These are phyloP conservation scores for Chrysolina americana DNA, from an alignment of 2,888 invertebrate genomes.

Conservation along the genomic window DNA sequence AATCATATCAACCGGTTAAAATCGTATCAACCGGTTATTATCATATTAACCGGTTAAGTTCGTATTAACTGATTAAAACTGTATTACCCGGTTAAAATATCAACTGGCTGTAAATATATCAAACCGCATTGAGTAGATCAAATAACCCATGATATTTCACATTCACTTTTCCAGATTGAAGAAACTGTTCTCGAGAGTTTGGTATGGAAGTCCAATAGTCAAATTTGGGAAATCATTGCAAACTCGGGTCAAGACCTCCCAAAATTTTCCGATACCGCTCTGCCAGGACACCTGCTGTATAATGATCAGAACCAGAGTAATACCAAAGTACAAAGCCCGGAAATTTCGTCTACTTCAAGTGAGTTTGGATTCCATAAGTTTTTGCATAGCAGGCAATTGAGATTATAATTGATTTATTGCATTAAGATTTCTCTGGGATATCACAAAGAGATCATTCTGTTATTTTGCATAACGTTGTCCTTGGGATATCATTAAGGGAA, in stretches of 20 bases:
- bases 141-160: neutral
- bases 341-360: slow-evolving; percentile 34
- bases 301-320: slow-evolving; percentile 39
- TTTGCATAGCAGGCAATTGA: too few relatives aligned
- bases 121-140: neutral
- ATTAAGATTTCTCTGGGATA: too few relatives aligned
- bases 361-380: neutral
- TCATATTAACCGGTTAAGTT: neutral
- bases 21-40: neutral
- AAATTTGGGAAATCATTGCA: slow-evolving; percentile 87
- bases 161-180: slow-evolving; percentile 79
- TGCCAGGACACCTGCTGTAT: slow-evolving; percentile 71
- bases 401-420: too few relatives aligned
- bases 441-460: too few relatives aligned
- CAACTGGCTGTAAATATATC: too few relatives aligned
- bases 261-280: slow-evolving; percentile 82
- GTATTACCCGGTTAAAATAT: neutral
- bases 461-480: too few relatives aligned
- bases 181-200: slow-evolving; percentile 93
- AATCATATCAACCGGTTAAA: neutral
- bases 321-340: slow-evolving; percentile 38
- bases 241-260: slow-evolving; percentile 77
- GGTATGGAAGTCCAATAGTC: slow-evolving; percentile 90
- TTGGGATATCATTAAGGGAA: too few relatives aligned
- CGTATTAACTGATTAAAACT: neutral